Evolutionary conservation across 2,888 invertebrate species (phyloP).

Genomic region (Leucania comma): DNA sequence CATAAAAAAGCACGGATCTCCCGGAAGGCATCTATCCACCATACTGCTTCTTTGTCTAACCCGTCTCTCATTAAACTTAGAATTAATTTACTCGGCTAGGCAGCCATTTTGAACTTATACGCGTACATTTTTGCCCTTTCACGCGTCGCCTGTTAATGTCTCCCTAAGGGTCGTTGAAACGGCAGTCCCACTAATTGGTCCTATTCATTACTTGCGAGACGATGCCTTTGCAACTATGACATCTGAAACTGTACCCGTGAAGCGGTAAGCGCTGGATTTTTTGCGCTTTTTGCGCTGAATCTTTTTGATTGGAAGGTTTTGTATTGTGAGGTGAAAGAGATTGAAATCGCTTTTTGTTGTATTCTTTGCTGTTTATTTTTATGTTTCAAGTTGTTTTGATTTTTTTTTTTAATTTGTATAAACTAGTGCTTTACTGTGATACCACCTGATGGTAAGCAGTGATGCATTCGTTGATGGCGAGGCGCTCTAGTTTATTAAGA

Average conservation of each 20-base stretch:
- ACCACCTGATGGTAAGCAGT: no score
- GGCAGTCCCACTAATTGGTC: slow-evolving; percentile 70
- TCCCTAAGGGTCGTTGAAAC: slow-evolving; percentile 61
- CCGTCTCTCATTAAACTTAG: slow-evolving; percentile 41
- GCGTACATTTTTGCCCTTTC: slow-evolving; percentile 63
- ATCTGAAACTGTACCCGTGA: slow-evolving; percentile 26
- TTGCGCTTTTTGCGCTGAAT: neutral
- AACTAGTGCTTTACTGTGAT: no score
- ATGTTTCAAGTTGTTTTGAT: neutral
- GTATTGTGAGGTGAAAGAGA: neutral
- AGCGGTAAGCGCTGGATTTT: slow-evolving; percentile 56
- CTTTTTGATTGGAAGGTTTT: neutral
- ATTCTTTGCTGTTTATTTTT: neutral
- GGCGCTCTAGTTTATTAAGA: no score
- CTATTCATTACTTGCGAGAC: slow-evolving; percentile 69
- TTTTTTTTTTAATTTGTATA: no score
- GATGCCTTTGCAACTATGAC: slow-evolving; percentile 59
- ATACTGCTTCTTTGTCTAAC: slow-evolving; percentile 33
- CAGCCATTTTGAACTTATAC: slow-evolving; percentile 42
- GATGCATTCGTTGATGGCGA: no score
- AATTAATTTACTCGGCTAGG: slow-evolving; percentile 28
- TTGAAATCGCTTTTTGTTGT: neutral
- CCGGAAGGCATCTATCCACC: slow-evolving; percentile 11
- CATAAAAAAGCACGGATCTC: neutral
- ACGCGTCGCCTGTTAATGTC: slow-evolving; percentile 60